phyloP scores from a whole-genome alignment of 2,888 invertebrate genomes.

The Sesia apiformis region DNA sequence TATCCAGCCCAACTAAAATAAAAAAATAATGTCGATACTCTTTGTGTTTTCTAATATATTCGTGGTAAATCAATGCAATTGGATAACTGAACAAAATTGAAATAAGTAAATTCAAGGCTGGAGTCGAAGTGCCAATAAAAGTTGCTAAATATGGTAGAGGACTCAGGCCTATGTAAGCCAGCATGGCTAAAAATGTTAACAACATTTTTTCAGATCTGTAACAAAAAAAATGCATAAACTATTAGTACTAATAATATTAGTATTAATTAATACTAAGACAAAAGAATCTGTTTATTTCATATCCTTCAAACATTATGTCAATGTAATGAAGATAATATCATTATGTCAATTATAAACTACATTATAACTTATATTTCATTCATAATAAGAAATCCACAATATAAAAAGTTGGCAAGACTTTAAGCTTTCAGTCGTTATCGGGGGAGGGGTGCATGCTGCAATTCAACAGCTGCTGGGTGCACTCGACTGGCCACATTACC shows the following conservation, averaged over 20 bases:
- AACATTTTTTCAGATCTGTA: not conserved
- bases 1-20: slow-evolving; percentile 78
- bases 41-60: slow-evolving; percentile 12
- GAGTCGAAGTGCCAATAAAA: not conserved
- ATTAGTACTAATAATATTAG: not conserved
- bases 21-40: slow-evolving; percentile 83
- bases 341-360: no score
- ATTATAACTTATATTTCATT: no score
- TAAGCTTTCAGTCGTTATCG: no score
- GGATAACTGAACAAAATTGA: not conserved
- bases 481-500: no score
- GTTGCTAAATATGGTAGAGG: not conserved
- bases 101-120: not conserved
- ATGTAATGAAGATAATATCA: no score
- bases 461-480: no score
- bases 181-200: not conserved
- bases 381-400: no score
- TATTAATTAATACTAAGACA: not conserved
- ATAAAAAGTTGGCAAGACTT: no score
- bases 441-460: no score
- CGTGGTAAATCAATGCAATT: not conserved
- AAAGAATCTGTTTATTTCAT: not conserved
- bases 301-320: no score
- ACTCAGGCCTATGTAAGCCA: not conserved
- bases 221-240: not conserved